A percentile compares a stretch with the other conserved stretches of the same genome.
These are phyloP conservation scores for Indicator indicator DNA, from an alignment of 2,113 vertebrate species.

Conservation along the genomic window DNA sequence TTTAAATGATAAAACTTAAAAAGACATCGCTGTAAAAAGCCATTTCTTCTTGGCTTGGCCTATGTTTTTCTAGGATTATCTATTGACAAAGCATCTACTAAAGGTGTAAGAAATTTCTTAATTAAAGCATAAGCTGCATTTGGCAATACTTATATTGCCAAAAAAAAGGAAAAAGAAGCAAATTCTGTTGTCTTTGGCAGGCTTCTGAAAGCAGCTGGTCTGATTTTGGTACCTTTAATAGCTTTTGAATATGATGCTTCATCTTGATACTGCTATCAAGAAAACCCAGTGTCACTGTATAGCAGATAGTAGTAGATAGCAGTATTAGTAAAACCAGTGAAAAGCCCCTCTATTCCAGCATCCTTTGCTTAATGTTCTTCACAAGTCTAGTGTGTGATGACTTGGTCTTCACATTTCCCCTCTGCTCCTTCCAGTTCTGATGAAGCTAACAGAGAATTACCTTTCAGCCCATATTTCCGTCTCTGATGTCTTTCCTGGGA, in stretches of 20 bases:
- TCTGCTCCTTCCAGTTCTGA: background rate
- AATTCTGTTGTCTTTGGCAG: background rate
- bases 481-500: background rate
- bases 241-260: background rate
- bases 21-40: background rate
- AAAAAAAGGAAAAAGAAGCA: background rate
- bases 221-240: background rate
- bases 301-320: background rate
- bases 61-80: background rate
- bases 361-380: background rate
- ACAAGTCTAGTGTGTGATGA: background rate
- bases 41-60: background rate
- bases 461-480: background rate
- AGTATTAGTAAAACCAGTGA: background rate
- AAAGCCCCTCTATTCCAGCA: background rate
- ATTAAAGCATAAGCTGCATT: background rate
- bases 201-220: background rate
- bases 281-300: background rate
- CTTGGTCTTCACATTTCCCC: background rate
- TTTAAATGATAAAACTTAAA: background rate
- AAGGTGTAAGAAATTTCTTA: background rate
- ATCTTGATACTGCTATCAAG: background rate
- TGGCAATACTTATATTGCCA: background rate
- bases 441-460: background rate
- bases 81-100: background rate